A percentile compares a stretch with the other conserved stretches of the same genome.
phyloP scores from a whole-genome alignment of 1,140 invertebrate genomes.

The Mycetomoellerius zeteki region DNA sequence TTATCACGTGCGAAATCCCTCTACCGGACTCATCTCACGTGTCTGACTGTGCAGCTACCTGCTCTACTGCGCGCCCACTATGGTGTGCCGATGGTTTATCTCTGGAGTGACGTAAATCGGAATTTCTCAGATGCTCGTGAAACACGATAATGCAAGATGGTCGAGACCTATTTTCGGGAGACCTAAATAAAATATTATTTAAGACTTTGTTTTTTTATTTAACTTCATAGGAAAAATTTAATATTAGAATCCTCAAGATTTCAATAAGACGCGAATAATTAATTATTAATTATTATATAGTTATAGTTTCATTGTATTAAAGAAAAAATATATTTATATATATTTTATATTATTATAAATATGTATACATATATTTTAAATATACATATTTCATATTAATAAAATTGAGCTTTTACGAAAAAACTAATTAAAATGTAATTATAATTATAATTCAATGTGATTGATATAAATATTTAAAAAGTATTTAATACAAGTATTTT shows the following conservation, averaged over 20 bases:
- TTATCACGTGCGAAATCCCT: constrained; percentile 76
- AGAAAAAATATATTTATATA: too few species aligned
- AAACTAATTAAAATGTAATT: background rate
- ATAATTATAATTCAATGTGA: background rate
- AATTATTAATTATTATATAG: too few species aligned
- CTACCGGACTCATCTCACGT: constrained; percentile 66
- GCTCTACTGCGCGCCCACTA: constrained; percentile 39
- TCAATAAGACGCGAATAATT: background rate
- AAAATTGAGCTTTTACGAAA: background rate
- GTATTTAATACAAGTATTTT: background rate
- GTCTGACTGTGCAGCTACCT: constrained; percentile 50
- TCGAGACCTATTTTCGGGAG: background rate
- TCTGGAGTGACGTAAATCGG: constrained; percentile 50
- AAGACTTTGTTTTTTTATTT: background rate
- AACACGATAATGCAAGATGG: constrained; percentile 39
- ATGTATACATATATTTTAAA: too few species aligned
- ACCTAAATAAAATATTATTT: constrained; percentile 20
- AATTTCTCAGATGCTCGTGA: constrained; percentile 45
- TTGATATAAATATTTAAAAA: background rate
- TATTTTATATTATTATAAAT: background rate
- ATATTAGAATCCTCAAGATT: background rate
- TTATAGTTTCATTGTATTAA: too few species aligned
- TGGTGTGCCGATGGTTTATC: constrained; percentile 42
- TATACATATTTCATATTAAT: too few species aligned
- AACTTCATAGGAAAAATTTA: background rate